Evolutionary conservation across 2,888 invertebrate genomes (phyloP), one percentile per base, ranked within the genome.

Genomic region (Drosophila quinaria): DNA sequence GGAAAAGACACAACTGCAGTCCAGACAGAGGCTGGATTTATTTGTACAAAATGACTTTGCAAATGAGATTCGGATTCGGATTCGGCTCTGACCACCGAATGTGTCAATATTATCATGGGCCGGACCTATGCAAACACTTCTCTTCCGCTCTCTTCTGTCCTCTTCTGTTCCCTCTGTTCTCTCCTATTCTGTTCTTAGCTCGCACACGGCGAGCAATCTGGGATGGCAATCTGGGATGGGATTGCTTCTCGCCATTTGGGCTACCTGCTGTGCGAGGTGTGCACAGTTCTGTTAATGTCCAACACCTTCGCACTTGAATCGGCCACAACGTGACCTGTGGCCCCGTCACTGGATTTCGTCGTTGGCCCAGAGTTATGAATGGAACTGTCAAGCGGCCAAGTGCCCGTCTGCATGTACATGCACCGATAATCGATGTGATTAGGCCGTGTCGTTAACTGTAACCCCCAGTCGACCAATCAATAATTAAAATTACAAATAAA

Each of bases 21-120:
- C 25, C 25, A 31, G 46, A 81, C 29, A 29, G 29, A 78, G 85
- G 82, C 86, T 86, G 88, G 80, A 84, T 91, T 90, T 90, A 84
- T 90, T 90, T 90, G 78, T 77, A 81, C 88, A 87, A 91, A 90
- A 90, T 91, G 91, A 91, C 91, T 91, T 91, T 81, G 83, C 90
- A 91, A 91, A 91, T 91, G 88, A 87, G 91, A 91, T 90, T 90
- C 80, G 64, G 69, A 56, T 65, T 68, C 73, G 82, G 91, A 91
- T 90, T 90, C 80, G 64, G 69, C 56, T 67, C 70, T 74, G 82
- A 73, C 83, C 86, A 78, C 77, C 85, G 74, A 87, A 78, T 81
- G 65, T 88, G 90, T 90, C 89, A 91, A 90, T 91, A 91, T 91
- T 91, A 72, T 88, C 77, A 80, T 88, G 86, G 74, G 74, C 70